Conservation (phyloP, 2,113 vertebrate genomes). For the Diglossa brunneiventris region DNA sequence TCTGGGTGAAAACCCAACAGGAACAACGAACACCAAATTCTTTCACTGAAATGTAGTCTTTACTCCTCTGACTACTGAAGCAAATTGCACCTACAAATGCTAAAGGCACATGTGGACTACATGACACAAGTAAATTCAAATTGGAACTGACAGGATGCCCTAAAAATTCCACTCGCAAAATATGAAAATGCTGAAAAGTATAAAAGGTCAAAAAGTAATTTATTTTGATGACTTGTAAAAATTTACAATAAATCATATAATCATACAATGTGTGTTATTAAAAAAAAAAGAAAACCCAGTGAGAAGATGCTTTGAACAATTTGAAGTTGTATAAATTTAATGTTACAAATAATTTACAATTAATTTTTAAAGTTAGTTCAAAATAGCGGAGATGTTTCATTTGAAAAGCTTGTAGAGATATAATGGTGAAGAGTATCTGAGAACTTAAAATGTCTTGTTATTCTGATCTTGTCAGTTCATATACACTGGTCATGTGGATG, state of each 20-base stretch:
- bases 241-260: not conserved
- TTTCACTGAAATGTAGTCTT: not conserved
- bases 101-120: not conserved
- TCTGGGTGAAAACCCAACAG: slow-evolving; percentile 3
- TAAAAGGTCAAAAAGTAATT: not conserved
- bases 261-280: not conserved
- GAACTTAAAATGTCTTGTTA: slow-evolving; percentile 27
- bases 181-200: not conserved
- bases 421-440: not conserved
- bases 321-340: not conserved
- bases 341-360: not conserved
- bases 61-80: not conserved
- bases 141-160: not conserved
- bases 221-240: not conserved
- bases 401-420: not conserved
- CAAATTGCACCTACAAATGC: not conserved
- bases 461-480: slow-evolving; percentile 7
- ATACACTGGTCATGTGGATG: not conserved
- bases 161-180: not conserved
- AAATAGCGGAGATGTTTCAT: not conserved
- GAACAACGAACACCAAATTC: not conserved
- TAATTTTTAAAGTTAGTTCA: not conserved
- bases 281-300: not conserved
- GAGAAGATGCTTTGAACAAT: not conserved
- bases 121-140: not conserved